Evolutionary conservation across 2,888 invertebrate genomes (phyloP).

Genomic region (Artemia sinica): DNA sequence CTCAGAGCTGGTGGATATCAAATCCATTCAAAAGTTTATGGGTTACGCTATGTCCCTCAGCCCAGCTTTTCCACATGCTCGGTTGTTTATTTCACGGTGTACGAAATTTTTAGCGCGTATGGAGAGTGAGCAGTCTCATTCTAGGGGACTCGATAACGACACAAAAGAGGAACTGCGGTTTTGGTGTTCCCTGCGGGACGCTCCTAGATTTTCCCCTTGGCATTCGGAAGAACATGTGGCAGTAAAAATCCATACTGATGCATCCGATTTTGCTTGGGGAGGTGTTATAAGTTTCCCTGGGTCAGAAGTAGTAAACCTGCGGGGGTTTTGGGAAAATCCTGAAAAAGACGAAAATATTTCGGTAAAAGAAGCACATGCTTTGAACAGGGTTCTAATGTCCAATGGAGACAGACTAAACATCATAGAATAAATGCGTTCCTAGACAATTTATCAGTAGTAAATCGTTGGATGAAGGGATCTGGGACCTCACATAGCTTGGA

Average conservation of each 20-base stretch:
- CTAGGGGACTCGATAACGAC: not conserved
- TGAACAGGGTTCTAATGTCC: not conserved
- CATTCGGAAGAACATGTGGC: not conserved
- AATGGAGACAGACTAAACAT: not conserved
- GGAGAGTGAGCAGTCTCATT: not conserved
- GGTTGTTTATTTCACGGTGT: not conserved
- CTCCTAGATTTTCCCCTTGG: not conserved
- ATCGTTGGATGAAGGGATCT: not conserved
- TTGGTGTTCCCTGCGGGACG: not conserved
- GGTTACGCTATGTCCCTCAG: not conserved
- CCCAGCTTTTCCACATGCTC: not conserved
- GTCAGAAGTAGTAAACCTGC: not conserved
- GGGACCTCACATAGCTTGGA: not conserved
- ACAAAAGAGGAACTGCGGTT: not conserved
- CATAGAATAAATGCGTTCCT: not conserved
- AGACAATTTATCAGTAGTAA: not conserved
- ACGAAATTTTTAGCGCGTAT: not conserved
- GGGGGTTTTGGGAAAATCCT: not conserved
- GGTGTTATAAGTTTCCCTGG: not conserved
- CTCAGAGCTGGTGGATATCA: not conserved
- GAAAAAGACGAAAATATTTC: not conserved
- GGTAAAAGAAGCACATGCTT: not conserved
- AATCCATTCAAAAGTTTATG: conserved; percentile 1
- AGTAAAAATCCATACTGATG: not conserved
- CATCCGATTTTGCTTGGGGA: not conserved